Evolutionary conservation across 1,140 invertebrate genomes (phyloP), one percentile per base, ranked within the genome.

Genomic region (Drosophila busckii): DNA sequence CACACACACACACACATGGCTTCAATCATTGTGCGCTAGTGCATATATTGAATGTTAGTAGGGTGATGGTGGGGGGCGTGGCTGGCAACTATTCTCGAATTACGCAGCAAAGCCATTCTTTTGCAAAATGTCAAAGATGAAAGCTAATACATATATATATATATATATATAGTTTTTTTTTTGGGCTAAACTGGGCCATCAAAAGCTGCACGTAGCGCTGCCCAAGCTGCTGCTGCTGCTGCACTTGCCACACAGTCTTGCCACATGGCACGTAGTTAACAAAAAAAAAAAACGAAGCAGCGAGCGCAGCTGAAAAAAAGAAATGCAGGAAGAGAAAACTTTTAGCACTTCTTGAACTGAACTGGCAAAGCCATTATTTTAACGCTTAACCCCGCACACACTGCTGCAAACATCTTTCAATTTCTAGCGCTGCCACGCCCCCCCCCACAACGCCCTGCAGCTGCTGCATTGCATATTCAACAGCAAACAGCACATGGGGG

Each of bases 341-440:
- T 78, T 78, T 49, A 49, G 48, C 60, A 80, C 71, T 78, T 78
- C 80, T 78, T 73, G n/a, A n/a, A n/a, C 80, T 78, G 54, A 63
- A 71, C 46, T 76, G 65, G 71, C 71, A 76, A 26, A 70, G 66
- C 71, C 70, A 76, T 76, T 78, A 76, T 70, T 76, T 76, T 38
- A 56, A 17, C 29, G 22, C 44, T 37, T 41, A 49, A 35, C 65
- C 49, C 44, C 42, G 15, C 9, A 41, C 25, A 15, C 37, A 23
- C 9, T 19, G 23, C 4, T 9, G 3, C 19, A 61, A 40, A 60
- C 50, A 35, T 41, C 37, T 41, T 52, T 52, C 48, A 52, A 32
- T 45, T 45, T 19, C 28, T n/a, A n/a, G n/a, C n/a, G n/a, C 10
- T 22, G 42, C 28, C 28, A 15, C 8, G 7, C 17, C 9, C 25